Percentiles rank a stretch among this genome's conserved stretches.
phyloP scores from a whole-genome alignment of 2,113 vertebrate species.

The Saimiri boliviensis region DNA sequence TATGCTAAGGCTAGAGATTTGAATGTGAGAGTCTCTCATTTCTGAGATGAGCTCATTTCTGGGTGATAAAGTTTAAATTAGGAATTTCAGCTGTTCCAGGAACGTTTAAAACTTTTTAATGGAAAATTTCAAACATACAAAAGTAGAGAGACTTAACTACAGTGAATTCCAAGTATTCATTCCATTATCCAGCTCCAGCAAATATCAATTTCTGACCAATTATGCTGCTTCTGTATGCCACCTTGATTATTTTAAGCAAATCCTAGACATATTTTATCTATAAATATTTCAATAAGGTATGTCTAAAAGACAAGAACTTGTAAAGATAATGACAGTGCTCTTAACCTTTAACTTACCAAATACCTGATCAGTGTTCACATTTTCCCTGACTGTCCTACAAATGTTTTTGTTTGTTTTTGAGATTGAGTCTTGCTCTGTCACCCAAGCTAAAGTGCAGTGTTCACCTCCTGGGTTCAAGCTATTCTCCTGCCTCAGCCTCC shows the following conservation, averaged over 20 bases:
- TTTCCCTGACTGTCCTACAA: background rate
- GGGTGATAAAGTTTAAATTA: background rate
- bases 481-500: background rate
- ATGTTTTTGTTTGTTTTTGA: background rate
- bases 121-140: background rate
- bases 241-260: slow-evolving; percentile 15
- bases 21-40: background rate
- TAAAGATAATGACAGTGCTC: background rate
- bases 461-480: background rate
- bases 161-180: background rate
- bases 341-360: background rate
- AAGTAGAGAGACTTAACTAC: background rate
- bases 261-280: background rate
- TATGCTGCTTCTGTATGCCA: background rate
- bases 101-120: background rate
- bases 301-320: background rate
- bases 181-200: background rate
- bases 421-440: background rate
- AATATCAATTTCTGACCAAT: background rate
- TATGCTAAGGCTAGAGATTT: background rate
- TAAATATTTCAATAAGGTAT: background rate
- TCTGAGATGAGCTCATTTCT: background rate
- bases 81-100: background rate
- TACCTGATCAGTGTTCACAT: background rate
- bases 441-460: background rate